phyloP scores from a whole-genome alignment of 2,113 vertebrate genomes.

The Passer domesticus region DNA sequence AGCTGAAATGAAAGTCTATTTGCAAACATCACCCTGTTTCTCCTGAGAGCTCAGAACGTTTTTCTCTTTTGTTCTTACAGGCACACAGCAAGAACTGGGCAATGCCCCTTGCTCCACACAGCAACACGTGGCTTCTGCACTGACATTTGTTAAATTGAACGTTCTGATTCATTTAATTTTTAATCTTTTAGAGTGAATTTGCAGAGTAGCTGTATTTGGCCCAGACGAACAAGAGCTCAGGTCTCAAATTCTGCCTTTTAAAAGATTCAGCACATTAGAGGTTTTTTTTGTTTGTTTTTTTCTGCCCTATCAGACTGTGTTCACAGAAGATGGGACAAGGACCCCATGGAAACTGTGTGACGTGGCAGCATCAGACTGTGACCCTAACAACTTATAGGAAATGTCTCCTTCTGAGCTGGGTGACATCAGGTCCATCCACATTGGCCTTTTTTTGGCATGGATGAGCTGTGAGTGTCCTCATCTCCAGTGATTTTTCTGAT shows the following conservation, averaged over 20 bases:
- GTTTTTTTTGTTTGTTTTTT: neutral
- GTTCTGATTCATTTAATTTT: neutral
- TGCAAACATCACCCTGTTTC: neutral
- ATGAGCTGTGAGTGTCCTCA: neutral
- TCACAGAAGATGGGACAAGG: neutral
- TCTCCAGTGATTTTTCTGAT: neutral
- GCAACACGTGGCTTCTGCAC: neutral
- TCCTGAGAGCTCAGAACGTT: neutral
- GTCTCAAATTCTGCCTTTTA: neutral
- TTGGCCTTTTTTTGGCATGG: neutral
- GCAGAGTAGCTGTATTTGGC: neutral
- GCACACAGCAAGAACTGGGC: neutral
- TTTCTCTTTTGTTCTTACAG: neutral
- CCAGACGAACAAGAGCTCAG: neutral
- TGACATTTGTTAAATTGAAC: neutral
- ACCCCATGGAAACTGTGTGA: neutral
- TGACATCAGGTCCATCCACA: neutral
- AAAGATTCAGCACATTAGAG: neutral
- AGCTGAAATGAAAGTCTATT: conserved; percentile 48
- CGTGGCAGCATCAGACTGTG: neutral
- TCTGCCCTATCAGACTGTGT: neutral
- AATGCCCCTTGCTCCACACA: neutral
- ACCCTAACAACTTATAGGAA: neutral
- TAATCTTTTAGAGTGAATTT: neutral
- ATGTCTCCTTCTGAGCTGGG: neutral